phyloP scores from a whole-genome alignment of 2,113 vertebrate genomes.

The Anser brachyrhynchus region DNA sequence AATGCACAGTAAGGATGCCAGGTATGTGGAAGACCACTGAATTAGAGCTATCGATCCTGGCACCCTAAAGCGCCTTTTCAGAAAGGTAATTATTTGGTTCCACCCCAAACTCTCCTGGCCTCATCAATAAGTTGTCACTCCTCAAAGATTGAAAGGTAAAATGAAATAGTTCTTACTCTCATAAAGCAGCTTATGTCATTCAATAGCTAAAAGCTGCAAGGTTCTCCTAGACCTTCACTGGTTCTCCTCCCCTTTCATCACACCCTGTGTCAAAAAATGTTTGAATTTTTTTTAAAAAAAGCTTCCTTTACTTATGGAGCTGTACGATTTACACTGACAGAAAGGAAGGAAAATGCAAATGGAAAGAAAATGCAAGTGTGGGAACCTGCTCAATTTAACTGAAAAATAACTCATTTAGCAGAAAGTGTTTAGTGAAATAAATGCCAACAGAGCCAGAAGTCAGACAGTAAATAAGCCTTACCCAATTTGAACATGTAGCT shows the following conservation, averaged over 20 bases:
- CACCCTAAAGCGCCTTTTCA: background rate
- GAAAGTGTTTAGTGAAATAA: slow-evolving; percentile 33
- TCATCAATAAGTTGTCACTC: too few species aligned
- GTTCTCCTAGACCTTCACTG: background rate
- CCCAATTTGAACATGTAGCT: slow-evolving; percentile 46
- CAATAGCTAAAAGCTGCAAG: background rate
- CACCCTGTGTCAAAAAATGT: background rate
- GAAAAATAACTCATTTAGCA: slow-evolving; percentile 58
- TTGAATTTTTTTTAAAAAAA: background rate
- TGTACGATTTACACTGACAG: background rate
- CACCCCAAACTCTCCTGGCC: background rate
- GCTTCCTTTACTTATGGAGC: background rate
- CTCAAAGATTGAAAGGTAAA: background rate
- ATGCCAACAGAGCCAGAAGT: slow-evolving; percentile 53
- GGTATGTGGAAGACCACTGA: background rate
- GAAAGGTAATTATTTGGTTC: background rate
- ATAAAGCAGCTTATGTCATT: background rate
- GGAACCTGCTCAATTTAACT: background rate
- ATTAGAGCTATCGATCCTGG: background rate
- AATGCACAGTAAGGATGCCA: background rate
- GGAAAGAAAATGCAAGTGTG: background rate
- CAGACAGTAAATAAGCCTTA: slow-evolving; percentile 60
- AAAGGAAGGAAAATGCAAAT: slow-evolving; percentile 1
- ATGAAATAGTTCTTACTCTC: background rate
- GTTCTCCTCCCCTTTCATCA: background rate